Conservation (phyloP, 2,888 invertebrate species). For the Mechanitis messenoides region DNA sequence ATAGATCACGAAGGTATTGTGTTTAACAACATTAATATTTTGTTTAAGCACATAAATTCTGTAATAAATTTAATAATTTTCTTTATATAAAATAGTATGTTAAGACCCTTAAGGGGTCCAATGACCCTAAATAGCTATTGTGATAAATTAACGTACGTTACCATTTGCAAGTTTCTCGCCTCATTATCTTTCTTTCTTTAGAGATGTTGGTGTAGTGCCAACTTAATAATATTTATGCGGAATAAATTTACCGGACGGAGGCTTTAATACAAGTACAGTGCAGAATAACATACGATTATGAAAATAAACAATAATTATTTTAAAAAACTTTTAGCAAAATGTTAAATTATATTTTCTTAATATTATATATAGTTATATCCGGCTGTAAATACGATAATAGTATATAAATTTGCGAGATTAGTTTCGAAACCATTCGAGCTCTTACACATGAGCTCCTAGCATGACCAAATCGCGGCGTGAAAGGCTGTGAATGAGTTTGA, state of each 20-base stretch:
- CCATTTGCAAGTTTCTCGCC: constrained; percentile 47
- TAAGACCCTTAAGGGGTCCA: neutral
- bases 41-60: too few species aligned
- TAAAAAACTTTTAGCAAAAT: neutral
- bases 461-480: too few species aligned
- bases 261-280: constrained; percentile 1
- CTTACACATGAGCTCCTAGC: too few species aligned
- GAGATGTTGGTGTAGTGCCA: constrained; percentile 58
- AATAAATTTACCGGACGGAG: constrained; percentile 24
- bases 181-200: constrained; percentile 52
- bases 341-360: neutral
- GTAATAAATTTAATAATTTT: neutral
- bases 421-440: too few species aligned
- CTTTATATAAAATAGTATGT: neutral
- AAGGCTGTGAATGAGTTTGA: too few species aligned
- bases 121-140: neutral
- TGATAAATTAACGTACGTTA: constrained; percentile 18
- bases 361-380: neutral
- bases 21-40: too few species aligned
- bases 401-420: too few species aligned
- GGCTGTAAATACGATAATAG: too few species aligned
- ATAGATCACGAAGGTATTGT: too few species aligned
- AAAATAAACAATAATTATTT: neutral
- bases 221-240: constrained; percentile 27
- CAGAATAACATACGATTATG: neutral